Evolutionary conservation across 1,140 invertebrate species (phyloP), one percentile per base, ranked within the genome.

Genomic region (Panonychus citri): DNA sequence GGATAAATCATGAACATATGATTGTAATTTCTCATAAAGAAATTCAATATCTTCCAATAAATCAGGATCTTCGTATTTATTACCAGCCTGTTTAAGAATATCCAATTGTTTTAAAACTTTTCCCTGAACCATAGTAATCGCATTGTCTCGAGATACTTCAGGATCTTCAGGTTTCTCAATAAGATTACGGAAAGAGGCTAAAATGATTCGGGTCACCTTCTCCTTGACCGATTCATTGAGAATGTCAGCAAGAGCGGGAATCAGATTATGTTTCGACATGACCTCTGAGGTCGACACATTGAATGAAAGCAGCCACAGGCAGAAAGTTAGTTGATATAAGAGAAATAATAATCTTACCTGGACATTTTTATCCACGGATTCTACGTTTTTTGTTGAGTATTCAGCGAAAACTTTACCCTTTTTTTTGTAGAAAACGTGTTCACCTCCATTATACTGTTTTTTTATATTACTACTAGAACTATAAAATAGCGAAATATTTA

Each of bases 281-380:
- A 87, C 87, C 66, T 90, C 85, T 3, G 90, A 88, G 50, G 98
- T 74, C 54, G 82, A 73, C 15, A 82, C 78, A 72, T 96, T 96
- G 72, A 98, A 99, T 0, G 93, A 95, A 59, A 98, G 75, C 56
- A 96, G 89, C 95, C 95, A 99, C 26, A 99, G 72, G 68, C 94
- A 98, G 73, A 98, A 99, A 49, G 88, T 85, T 2, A 98, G 74
- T 69, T 99, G 95, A 73, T 99, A n/a, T n/a, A n/a, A n/a, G n/a
- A n/a, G n/a, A n/a, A n/a, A n/a, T n/a, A n/a, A n/a, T n/a, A n/a
- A 99, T 74, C 98, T 94, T 48, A 98, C 88, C 77, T 98, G 91
- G 73, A 98, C 98, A 68, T 97, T 96, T 88, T 46, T 95, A 95
- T 98, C 93, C 12, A 95, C 82, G 17, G 82, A 81, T 5, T n/a